These are phyloP conservation scores for Artemia sp. DNA, from an alignment of 2,888 invertebrate genomes.

Conservation along the genomic window DNA sequence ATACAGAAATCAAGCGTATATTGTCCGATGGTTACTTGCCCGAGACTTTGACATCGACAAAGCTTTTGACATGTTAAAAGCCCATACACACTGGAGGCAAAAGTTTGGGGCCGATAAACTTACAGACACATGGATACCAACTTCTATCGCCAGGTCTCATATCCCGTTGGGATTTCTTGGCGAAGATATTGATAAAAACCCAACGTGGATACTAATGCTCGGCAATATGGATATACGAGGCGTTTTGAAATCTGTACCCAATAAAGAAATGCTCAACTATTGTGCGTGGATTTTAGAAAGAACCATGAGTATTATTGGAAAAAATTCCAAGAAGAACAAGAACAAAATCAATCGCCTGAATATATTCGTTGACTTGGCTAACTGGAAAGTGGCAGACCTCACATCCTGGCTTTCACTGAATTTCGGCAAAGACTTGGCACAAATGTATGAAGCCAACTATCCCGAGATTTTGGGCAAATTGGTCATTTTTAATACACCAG, in stretches of 20 bases:
- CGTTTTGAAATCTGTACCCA: background rate
- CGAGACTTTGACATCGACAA: background rate
- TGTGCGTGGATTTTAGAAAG: slow-evolving; percentile 7
- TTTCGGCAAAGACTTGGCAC: slow-evolving; percentile 10
- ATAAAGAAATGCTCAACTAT: background rate
- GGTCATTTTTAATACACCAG: background rate
- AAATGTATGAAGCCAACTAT: slow-evolving; percentile 9
- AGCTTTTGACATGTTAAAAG: background rate
- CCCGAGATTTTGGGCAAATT: background rate
- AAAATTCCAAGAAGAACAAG: slow-evolving; percentile 6
- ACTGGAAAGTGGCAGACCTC: background rate
- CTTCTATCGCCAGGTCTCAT: background rate
- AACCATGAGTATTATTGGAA: background rate
- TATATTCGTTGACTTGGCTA: background rate
- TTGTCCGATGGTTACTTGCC: slow-evolving; percentile 10
- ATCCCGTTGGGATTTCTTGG: slow-evolving; percentile 1
- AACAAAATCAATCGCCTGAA: background rate
- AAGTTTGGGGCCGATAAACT: background rate
- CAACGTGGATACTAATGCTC: slow-evolving; percentile 10
- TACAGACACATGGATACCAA: slow-evolving; percentile 3
- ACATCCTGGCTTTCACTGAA: background rate
- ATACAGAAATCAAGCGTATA: background rate
- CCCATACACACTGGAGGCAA: background rate
- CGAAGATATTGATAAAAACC: background rate
- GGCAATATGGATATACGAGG: slow-evolving; percentile 2